phyloP scores from a whole-genome alignment of 2,797 vertebrate genomes.

The Micropoecilia bifurca region DNA sequence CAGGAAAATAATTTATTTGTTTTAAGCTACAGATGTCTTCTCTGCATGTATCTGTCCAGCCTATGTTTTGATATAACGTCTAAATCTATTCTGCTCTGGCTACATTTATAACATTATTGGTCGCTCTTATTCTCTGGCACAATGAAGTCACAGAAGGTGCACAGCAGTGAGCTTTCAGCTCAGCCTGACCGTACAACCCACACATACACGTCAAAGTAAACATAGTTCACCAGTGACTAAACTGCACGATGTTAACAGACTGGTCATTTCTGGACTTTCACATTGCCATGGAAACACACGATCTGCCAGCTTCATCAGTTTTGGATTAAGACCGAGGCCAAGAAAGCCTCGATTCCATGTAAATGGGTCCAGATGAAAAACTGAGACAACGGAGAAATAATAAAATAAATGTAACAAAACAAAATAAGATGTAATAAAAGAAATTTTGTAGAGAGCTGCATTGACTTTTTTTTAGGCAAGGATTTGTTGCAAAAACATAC shows the following conservation, averaged over 20 bases:
- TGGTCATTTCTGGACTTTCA: slow-evolving; percentile 53
- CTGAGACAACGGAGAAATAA: background rate
- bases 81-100: background rate
- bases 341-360: slow-evolving; percentile 29
- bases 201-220: slow-evolving; percentile 37
- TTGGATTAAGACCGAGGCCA: slow-evolving; percentile 25
- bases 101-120: slow-evolving; percentile 7
- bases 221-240: slow-evolving; percentile 56
- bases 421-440: background rate
- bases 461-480: background rate
- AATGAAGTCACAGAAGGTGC: slow-evolving; percentile 67
- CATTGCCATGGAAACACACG: slow-evolving; percentile 75
- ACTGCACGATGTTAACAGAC: slow-evolving; percentile 43
- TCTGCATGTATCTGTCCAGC: background rate
- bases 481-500: background rate
- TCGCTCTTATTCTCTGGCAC: slow-evolving; percentile 50
- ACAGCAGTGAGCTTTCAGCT: slow-evolving; percentile 58
- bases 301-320: slow-evolving; percentile 56
- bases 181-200: slow-evolving; percentile 48
- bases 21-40: slow-evolving; percentile 7
- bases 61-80: background rate
- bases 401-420: background rate
- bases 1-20: slow-evolving; percentile 1
- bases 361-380: background rate
- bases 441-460: background rate